phyloP scores from a whole-genome alignment of 2,888 invertebrate genomes.

The Tetanocera ferruginea region DNA sequence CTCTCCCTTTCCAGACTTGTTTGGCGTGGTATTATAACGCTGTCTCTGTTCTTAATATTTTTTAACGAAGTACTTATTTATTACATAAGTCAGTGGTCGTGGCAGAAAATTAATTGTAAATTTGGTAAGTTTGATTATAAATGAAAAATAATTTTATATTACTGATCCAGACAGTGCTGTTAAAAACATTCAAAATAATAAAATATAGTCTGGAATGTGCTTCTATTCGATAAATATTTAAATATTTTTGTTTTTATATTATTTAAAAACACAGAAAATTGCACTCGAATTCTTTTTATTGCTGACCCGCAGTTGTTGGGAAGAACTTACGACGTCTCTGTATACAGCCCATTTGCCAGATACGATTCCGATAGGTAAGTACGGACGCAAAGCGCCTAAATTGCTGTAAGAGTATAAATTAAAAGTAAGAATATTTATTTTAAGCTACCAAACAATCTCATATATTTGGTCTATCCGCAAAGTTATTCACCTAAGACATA shows the following conservation, averaged over 20 bases:
- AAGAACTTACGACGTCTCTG: conserved; percentile 78
- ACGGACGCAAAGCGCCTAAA: not conserved
- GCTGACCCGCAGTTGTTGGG: conserved; percentile 96
- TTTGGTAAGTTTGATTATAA: conserved; percentile 58
- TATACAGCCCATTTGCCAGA: conserved; percentile 79
- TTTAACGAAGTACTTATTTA: conserved; percentile 67
- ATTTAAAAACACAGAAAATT: conserved; percentile 67
- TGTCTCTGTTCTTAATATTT: conserved; percentile 61
- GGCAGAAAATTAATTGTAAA: conserved; percentile 65
- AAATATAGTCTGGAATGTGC: not conserved
- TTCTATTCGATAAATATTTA: not conserved
- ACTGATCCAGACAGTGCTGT: not conserved
- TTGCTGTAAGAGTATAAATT: no score
- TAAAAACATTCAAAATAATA: conserved; percentile 2
- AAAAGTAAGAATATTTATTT: no score
- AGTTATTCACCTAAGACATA: no score
- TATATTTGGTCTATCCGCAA: no score
- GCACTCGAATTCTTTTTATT: conserved; percentile 79
- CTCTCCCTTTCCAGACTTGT: conserved; percentile 55
- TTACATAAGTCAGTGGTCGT: conserved; percentile 62
- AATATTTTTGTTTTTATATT: conserved; percentile 16
- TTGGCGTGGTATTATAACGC: conserved; percentile 57
- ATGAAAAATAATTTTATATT: not conserved
- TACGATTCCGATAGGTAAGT: conserved; percentile 91
- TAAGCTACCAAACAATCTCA: no score